Evolutionary conservation across 2,797 vertebrate species (phyloP).

Genomic region (Pangasius djambal): DNA sequence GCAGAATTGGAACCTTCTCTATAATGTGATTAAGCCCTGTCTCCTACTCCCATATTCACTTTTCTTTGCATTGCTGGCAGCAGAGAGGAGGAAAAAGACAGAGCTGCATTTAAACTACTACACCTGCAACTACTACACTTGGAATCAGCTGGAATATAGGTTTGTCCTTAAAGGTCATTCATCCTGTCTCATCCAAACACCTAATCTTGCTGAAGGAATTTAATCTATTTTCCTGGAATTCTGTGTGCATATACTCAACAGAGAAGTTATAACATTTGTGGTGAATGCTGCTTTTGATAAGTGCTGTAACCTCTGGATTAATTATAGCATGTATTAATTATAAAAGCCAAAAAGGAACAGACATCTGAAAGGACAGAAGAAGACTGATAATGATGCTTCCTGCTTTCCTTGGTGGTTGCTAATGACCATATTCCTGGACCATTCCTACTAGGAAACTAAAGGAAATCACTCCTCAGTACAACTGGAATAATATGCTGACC

Average conservation of each 20-base stretch:
- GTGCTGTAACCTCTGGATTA: not conserved
- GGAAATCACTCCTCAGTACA: conserved; percentile 60
- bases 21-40: conserved; percentile 39
- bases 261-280: not conserved
- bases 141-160: conserved; percentile 39
- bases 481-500: conserved; percentile 57
- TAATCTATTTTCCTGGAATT: conserved; percentile 26
- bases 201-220: conserved; percentile 23
- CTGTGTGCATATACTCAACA: not conserved
- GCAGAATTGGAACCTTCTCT: conserved; percentile 37
- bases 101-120: conserved; percentile 38
- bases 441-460: conserved; percentile 49
- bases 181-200: conserved; percentile 14
- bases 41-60: conserved; percentile 17
- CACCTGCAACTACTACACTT: conserved; percentile 22
- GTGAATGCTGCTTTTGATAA: not conserved
- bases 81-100: conserved; percentile 14
- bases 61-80: not conserved
- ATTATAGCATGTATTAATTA: conserved; percentile 32
- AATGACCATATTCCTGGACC: conserved; percentile 39
- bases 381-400: conserved; percentile 49
- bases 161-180: conserved; percentile 35
- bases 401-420: conserved; percentile 44
- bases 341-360: conserved; percentile 21
- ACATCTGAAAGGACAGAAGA: conserved; percentile 39